Base-by-base conservation (phyloP, 1,140 invertebrate species). In the Procambarus virginalis region DNA sequence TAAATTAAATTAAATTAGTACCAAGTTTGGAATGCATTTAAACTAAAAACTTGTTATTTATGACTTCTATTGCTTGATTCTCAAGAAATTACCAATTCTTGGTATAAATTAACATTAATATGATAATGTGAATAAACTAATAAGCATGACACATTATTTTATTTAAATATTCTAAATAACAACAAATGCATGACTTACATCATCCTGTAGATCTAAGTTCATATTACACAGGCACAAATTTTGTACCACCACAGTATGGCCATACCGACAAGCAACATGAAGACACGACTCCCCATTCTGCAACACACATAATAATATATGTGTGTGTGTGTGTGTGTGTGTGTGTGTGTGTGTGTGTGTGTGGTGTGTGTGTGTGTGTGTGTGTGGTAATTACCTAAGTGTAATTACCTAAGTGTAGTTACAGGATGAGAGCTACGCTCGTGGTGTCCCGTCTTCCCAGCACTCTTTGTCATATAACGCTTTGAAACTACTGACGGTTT, bases 241-340 rank as follows among this genome's bases (percentile, higher is more conserved):
- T 58, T 95, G 93, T 45, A 95, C 93, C 0, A 95, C 93, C 6
- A 55, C 51, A 34, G 34, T 34, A 91, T 96, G 95, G 12, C 95
- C 95, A 93, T 95, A 96, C 22, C 95, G 93, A 2, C 95, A 94
- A 20, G 95, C 95, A 48, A 95, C 94, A 93, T 95, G 95, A 10
- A 96, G 92, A 4, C 95, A 94, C 46, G 94, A 94, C 93, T 96
- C 95, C 10, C 94, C 94, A 80, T 93, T 94, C 95, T 95, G 83
- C 8, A 89, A 86, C 68, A 20, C 45, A 34, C 0, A 22, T n/a
- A 70, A 73, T 34, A 79, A 64, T 34, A 0, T 34, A 1, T 34
- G 34, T 34, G 34, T 34, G 34, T 34, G 34, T 34, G 34, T 34
- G 34, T 34, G n/a, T n/a, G n/a, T n/a, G n/a, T n/a, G n/a, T n/a